Evolutionary conservation across 2,888 invertebrate genomes (phyloP).

Genomic region (Mythimna pallens): DNA sequence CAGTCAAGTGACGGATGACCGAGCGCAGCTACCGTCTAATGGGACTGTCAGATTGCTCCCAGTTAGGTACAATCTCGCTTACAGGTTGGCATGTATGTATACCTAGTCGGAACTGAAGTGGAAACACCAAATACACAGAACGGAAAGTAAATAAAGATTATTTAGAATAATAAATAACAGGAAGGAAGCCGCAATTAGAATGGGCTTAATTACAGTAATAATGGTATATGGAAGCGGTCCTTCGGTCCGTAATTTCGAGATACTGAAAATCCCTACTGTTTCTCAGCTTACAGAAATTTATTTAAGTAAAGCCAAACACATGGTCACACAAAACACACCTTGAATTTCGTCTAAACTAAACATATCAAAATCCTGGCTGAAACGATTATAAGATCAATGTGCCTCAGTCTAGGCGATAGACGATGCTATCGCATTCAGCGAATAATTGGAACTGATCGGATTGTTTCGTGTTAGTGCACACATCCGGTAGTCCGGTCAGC

Average conservation of each 20-base stretch:
- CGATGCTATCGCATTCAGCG: background rate
- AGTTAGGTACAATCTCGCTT: slow-evolving; percentile 34
- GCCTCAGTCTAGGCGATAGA: too few species aligned
- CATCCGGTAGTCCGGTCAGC: background rate
- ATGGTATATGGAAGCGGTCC: slow-evolving; percentile 5
- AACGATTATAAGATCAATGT: slow-evolving; percentile 4
- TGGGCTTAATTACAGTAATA: slow-evolving; percentile 24
- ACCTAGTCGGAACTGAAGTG: background rate
- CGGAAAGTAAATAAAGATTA: slow-evolving; percentile 19
- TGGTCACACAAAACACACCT: background rate
- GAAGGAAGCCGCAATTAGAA: slow-evolving; percentile 15
- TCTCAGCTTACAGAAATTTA: background rate
- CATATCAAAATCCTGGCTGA: background rate
- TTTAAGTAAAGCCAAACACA: slow-evolving; percentile 1
- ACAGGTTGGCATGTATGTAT: slow-evolving; percentile 7
- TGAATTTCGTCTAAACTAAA: background rate
- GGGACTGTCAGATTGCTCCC: slow-evolving; percentile 73
- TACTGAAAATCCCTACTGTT: slow-evolving; percentile 12
- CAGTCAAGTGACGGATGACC: slow-evolving; percentile 72
- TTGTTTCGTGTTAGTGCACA: background rate
- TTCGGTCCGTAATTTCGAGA: slow-evolving; percentile 4
- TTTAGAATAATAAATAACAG: slow-evolving; percentile 27
- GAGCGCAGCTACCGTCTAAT: slow-evolving; percentile 77
- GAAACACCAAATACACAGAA: background rate
- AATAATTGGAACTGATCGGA: slow-evolving; percentile 13